Base-by-base conservation (phyloP, 2,113 vertebrate genomes). In the Mesoclemmys tuberculata region DNA sequence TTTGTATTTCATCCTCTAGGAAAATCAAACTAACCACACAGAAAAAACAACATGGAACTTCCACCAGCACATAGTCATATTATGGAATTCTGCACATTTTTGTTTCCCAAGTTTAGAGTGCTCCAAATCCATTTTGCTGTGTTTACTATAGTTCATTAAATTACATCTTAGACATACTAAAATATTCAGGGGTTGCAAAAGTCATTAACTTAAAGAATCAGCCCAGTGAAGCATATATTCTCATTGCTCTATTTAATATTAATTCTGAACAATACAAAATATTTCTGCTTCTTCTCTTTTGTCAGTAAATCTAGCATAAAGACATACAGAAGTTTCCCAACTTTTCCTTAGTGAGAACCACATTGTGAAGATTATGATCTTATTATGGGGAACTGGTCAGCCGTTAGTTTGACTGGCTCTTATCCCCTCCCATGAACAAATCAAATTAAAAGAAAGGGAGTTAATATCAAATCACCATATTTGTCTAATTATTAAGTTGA, bases 161-260 rank as follows among this genome's bases (percentile, higher is more conserved):
- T 3, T 80, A 83, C 10, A 75, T 49, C 90, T 90, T 96, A 90
- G 93, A 64, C 90, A 95, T 92, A 93, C 79, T 85, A 88, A 87
- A 89, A 31, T 12, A 87, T 49, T 93, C 11, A 90, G 2, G 92
- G 24, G 0, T 38, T 94, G 56, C 64, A 96, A 91, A 95, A 96
- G 52, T 96, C 90, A 90, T 54, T 87, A 83, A 84, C 51, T 74
- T 88, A 92, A 93, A 96, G 82, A 97, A 92, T 87, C 92, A 95
- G 31, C 78, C 46, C 85, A 61, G 85, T 46, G 44, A 97, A 88
- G 49, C 80, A 94, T 90, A 89, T 41, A 87, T 87, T 94, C 78
- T 91, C 74, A 46, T 61, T 92, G 48, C 29, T 46, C 92, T 92
- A 51, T 91, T 93, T 91, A 97, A 96, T 96, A 94, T 94, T 93